Base-by-base conservation (phyloP, 2,113 vertebrate genomes). In the Xenopus laevis region DNA sequence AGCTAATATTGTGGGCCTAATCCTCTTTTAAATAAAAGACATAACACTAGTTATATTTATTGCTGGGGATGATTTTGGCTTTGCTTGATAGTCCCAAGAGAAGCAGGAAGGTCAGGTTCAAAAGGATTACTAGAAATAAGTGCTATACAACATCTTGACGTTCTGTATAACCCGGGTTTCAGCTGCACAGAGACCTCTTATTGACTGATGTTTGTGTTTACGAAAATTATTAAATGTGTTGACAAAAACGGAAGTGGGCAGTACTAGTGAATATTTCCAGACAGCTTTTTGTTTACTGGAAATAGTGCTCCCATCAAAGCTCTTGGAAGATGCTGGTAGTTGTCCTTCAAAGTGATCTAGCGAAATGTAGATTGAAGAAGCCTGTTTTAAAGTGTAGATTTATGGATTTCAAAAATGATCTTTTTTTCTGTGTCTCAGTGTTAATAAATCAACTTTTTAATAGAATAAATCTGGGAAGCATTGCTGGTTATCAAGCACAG, bases 181-280 rank as follows among this genome's bases (percentile, higher is more conserved):
- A 75, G 17, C 44, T 68, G 72, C 69, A 71, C 63, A 71, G 67
- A 52, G 17, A 11, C 13, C 12, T 76, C 47, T 79, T 74, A 77
- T 76, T 79, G 81, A 79, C 27, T 78, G 46, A 1, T 20, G 12
- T 57, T 71, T 16, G n/a, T 0, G 1, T 76, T 76, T 80, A 59
- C 58, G 20, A 69, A 83, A 85, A 78, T 6, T 61, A 70, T 82
- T 72, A 53, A 65, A 1, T 16, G 23, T 23, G 80, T 68, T 80
- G 81, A 55, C 64, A 52, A 46, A 60, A 55, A 66, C 47, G 65
- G 68, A 78, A 5, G 7, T 69, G 27, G n/a, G 6, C 17, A 5
- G 18, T n/a, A 3, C 52, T 30, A 13, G 23, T 69, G 17, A 69
- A 69, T n/a, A 58, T 57, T 33, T 69, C 2, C 20, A 40, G 17